phyloP scores from a whole-genome alignment of 1,140 invertebrate species.

The Spodoptera litura region DNA sequence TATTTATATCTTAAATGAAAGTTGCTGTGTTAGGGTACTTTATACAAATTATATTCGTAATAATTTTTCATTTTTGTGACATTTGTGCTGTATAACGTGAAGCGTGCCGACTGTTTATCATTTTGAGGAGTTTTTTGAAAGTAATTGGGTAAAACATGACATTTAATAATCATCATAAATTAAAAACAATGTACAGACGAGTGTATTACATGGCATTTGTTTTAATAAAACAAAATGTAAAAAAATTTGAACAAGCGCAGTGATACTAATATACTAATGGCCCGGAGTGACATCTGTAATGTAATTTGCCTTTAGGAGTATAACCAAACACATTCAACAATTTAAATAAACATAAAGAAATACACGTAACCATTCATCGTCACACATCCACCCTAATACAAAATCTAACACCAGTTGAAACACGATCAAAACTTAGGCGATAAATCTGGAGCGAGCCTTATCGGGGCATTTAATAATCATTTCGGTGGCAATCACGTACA shows the following conservation, averaged over 20 bases:
- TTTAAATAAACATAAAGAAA: no score
- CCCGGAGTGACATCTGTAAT: no score
- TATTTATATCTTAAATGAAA: slow-evolving; percentile 36
- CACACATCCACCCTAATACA: slow-evolving; percentile 7
- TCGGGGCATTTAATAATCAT: slow-evolving; percentile 54
- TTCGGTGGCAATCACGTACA: slow-evolving; percentile 54
- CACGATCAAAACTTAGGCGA: slow-evolving; percentile 34
- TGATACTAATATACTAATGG: no score
- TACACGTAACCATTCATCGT: no score
- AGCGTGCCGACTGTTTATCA: slow-evolving; percentile 12
- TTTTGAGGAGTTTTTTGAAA: slow-evolving; percentile 1
- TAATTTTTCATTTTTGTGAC: slow-evolving; percentile 24
- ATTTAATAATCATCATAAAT: slow-evolving; percentile 19
- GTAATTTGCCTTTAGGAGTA: no score
- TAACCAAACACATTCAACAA: no score
- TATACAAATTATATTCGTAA: slow-evolving; percentile 27
- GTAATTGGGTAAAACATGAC: slow-evolving; percentile 21
- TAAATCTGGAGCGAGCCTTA: slow-evolving; percentile 46
- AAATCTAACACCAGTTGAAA: slow-evolving; percentile 25
- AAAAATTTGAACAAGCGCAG: no score
- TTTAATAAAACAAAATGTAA: no score
- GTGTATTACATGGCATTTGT: no score
- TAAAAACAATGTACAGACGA: background rate
- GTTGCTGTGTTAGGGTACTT: slow-evolving; percentile 7
- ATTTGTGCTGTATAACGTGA: slow-evolving; percentile 15